Evolutionary conservation across 2,797 vertebrate genomes (phyloP).

Genomic region (Macropus fuliginosus): DNA sequence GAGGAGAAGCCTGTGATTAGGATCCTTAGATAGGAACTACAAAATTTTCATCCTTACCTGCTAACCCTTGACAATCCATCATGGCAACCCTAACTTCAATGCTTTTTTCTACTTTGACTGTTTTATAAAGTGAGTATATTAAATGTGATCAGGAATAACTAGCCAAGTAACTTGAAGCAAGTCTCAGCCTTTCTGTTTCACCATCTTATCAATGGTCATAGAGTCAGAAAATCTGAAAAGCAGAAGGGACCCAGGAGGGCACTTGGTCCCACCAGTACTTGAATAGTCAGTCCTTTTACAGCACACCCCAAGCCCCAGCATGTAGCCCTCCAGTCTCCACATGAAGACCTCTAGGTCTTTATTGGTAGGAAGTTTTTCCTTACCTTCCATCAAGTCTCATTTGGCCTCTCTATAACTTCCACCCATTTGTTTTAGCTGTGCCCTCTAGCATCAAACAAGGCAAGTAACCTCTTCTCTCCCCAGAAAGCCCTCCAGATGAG

Average conservation of each 20-base stretch:
- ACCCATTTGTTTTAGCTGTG: neutral
- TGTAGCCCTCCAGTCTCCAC: neutral
- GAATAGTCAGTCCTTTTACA: neutral
- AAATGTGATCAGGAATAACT: neutral
- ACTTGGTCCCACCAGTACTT: neutral
- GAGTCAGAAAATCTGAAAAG: neutral
- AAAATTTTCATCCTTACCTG: constrained; percentile 41
- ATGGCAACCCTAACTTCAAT: constrained; percentile 3
- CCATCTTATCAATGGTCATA: constrained; percentile 11
- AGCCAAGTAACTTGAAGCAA: constrained; percentile 11
- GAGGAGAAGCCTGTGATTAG: constrained; percentile 25
- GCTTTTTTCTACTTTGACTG: constrained; percentile 41
- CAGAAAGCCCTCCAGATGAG: neutral
- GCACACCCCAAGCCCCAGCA: neutral
- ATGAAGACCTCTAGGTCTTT: neutral
- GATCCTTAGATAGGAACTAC: constrained; percentile 11
- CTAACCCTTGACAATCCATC: constrained; percentile 21
- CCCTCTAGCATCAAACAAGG: neutral
- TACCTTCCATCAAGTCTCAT: neutral
- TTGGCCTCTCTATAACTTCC: neutral
- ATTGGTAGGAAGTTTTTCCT: neutral
- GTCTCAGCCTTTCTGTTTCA: neutral
- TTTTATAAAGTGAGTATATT: constrained; percentile 41
- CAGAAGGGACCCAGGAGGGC: neutral
- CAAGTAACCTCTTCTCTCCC: neutral